Evolutionary conservation across 2,888 invertebrate species (phyloP), one percentile per base, ranked within the genome.

Genomic region (Teleiodes luculella): DNA sequence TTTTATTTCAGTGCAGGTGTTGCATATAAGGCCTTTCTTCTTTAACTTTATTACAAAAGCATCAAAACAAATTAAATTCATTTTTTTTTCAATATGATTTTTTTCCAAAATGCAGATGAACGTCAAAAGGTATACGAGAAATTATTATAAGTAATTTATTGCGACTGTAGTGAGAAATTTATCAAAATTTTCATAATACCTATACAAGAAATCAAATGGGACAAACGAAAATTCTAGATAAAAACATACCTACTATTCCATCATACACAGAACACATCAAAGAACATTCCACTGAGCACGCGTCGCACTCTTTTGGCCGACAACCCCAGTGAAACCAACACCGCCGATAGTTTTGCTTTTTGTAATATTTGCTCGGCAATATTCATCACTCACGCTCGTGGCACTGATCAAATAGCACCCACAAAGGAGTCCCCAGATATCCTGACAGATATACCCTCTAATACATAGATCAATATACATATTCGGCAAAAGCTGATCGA

Each of bases 301-400:
- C 53, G 46, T 52, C 18, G 61, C 60, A 57, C 41, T 75, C 72
- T 69, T 65, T 68, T 64, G 61, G 57, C 63, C 58, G 63, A 58
- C 66, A 70, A 82, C 83, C 86, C 85, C 68, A 80, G 80, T 86
- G 89, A 80, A 89, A 89, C 83, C 76, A 76, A 88, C 77, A 87
- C 86, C 86, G 69, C 76, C 58, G 73, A 81, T 87, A 89, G 89
- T 89, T 88, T 83, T 86, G 86, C 88, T 86, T 87, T 87, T 80
- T 86, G 86, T 87, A 66, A 89, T 88, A 89, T 89, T 89, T 89
- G 86, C 85, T 69, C 79, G 80, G 83, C 89, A 87, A 89, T 89
- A 89, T 89, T 88, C 88, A 89, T 89, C 89, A 86, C 85, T 89
- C 89, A 88, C 86, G 78, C 77, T 74, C 79, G 75, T 83, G 86